These are phyloP conservation scores for Bombus pascuorum DNA, from an alignment of 1,140 invertebrate species.

Conservation along the genomic window DNA sequence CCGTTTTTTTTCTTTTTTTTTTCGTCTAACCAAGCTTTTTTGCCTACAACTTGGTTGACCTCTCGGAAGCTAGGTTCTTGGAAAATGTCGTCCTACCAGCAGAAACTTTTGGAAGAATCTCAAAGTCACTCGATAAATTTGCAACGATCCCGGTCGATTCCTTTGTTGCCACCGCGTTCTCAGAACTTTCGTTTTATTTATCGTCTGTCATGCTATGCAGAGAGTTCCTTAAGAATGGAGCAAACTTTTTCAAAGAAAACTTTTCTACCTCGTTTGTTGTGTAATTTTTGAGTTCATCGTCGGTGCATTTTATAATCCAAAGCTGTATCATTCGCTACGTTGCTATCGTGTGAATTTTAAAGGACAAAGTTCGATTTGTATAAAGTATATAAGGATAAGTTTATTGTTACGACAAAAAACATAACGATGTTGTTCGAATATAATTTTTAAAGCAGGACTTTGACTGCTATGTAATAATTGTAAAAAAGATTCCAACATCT, in stretches of 20 bases:
- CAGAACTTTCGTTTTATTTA: constrained; percentile 20
- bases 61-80: constrained; percentile 18
- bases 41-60: constrained; percentile 30
- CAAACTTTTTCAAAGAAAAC: background rate
- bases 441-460: no score
- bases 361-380: background rate
- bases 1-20: constrained; percentile 8
- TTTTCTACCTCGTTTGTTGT: background rate
- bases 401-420: background rate
- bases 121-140: constrained; percentile 47
- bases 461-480: no score
- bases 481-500: background rate
- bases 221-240: background rate
- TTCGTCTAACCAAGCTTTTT: constrained; percentile 21
- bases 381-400: background rate
- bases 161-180: background rate
- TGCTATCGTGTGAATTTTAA: background rate
- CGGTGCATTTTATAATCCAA: background rate
- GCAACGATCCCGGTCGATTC: background rate
- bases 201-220: background rate
- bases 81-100: constrained; percentile 19
- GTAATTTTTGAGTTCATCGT: background rate
- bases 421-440: background rate
- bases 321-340: no score
- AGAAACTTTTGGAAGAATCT: constrained; percentile 45